Base-by-base conservation (phyloP, 2,113 vertebrate species). In the Vombatus ursinus region DNA sequence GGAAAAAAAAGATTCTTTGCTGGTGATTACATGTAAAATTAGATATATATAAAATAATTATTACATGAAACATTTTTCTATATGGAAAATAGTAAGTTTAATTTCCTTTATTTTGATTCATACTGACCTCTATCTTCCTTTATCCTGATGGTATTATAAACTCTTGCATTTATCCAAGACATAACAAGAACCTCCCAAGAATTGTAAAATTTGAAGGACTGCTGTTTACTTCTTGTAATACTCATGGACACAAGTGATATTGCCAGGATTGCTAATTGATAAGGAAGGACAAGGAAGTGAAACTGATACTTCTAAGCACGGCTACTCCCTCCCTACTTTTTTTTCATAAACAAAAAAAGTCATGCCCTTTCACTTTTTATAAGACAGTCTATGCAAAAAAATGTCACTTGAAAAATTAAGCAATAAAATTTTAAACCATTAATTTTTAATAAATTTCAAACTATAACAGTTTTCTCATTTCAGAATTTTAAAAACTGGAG, bases 251-350 rank as follows among this genome's bases (percentile, higher is more conserved):
- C 57, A 68, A 57, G 10, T 26, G 54, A 28, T 26, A 9, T 8
- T 11, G 26, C 25, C 54, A 57, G 8, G 54, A 57, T 57, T 28
- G 26, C 26, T 57, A 57, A 57, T 53, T 57, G 26, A 57, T 57
- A 57, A 57, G 24, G 1, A 54, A 26, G 6, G 25, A 25, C 0
- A 8, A 54, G 54, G 26, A 57, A 57, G 25, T 54, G 53, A 54
- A 54, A 26, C 23, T 8, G 24, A 26, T 96, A n/a, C 93, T 97
- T 96, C 93, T 94, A 92, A 6, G 50, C 53, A 93, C 49, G 94
- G 90, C 90, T 92, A 68, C 24, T 19, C n/a, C n/a, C 26, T 95
- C 31, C 24, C 1, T 89, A n/a, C 24, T 57, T 16, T 52, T 52
- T 52, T 31, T 92, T 8, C 37, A 19, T 92, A 89, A 52, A 28